phyloP scores from a whole-genome alignment of 2,113 vertebrate genomes.

The Condylura cristata region DNA sequence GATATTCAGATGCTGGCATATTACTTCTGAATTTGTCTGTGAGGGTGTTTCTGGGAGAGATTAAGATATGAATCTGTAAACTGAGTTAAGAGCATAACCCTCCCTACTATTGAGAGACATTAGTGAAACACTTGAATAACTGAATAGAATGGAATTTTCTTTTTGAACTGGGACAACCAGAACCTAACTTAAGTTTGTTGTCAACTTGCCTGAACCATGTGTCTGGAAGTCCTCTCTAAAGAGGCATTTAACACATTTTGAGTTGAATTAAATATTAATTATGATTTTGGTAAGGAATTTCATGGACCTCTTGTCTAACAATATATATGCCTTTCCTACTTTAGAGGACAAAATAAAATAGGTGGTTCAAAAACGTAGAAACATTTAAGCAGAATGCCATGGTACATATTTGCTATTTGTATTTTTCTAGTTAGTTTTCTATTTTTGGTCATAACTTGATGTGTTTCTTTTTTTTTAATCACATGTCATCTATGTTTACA shows the following conservation, averaged over 20 bases:
- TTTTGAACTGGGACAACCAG: background rate
- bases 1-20: background rate
- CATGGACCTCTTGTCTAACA: background rate
- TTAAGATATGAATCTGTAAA: background rate
- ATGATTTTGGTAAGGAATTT: background rate
- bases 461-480: background rate
- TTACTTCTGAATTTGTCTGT: background rate
- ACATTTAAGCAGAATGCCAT: background rate
- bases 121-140: background rate
- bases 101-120: background rate
- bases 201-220: background rate
- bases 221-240: background rate
- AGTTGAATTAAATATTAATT: background rate
- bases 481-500: background rate
- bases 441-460: background rate
- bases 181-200: background rate
- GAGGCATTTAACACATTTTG: background rate
- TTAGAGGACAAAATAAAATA: background rate
- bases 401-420: background rate
- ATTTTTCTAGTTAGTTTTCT: background rate
- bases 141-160: background rate
- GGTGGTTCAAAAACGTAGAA: background rate
- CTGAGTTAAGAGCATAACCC: background rate
- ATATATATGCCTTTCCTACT: background rate
- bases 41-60: background rate